Base-by-base conservation (phyloP, 53 echinoderm and acorn worm genomes). In the Holothuria leucospilota region DNA sequence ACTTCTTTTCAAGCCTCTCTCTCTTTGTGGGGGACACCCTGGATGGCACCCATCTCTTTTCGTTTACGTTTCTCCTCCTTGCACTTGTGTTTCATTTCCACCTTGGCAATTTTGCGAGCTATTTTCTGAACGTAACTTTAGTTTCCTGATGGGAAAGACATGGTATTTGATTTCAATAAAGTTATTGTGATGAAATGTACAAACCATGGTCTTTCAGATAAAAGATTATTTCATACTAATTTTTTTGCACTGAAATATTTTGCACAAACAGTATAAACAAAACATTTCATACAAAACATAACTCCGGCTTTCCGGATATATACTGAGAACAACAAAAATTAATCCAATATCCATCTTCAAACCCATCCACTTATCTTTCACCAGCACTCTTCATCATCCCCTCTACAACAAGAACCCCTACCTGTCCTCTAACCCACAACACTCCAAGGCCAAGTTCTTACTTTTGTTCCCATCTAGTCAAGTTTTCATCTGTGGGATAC, bases 1-100 rank as follows among this genome's bases (percentile, higher is more conserved):
- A 89, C 89, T 89, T 91, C 65, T 86, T 75, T 63, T 97, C 98
- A 34, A 91, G 91, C 64, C 90, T 86, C 71, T 97, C 98, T 14
- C 92, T 88, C 84, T 96, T 96, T 18, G 89, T 94, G 6, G 94
- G 96, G 15, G 96, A 89, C 15, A 92, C 83, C 40, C 59, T 70
- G 81, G 63, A 63, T 51, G 6, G 65, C 82, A 25, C 77, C 62
- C 62, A 92, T 92, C 49, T 73, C 81, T 59, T 90, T 85, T 24
- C 69, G 64, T 21, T 90, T 90, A 9, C 91, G 94, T 29, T 91
- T 93, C 88, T 96, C 94, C 56, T 94, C 94, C 24, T 91, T 91
- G 53, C 84, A 77, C 63, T 92, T 94, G 69, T 91, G 93, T 66
- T 94, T 96, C 79, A 96, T 87, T 71, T 94, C 91, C 12, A 89